These are phyloP conservation scores for Ectemnius cavifrons DNA, from an alignment of 2,888 invertebrate genomes.

Conservation along the genomic window DNA sequence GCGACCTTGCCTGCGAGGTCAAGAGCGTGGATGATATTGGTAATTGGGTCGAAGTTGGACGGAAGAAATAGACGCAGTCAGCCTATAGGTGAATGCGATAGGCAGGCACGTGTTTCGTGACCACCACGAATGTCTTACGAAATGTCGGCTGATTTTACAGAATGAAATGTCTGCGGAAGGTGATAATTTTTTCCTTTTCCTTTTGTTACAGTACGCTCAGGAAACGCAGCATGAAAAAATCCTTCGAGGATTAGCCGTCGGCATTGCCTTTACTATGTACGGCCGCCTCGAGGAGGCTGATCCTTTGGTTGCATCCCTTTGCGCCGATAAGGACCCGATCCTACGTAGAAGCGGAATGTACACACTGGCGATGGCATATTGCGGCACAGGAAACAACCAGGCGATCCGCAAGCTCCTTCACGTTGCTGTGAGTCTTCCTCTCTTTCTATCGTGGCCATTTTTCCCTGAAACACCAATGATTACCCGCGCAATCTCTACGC, in stretches of 20 bases:
- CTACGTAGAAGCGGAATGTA: constrained; percentile 98
- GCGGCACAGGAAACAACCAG: constrained; percentile 98
- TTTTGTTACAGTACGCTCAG: constrained; percentile 86
- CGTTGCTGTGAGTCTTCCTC: constrained; percentile 88
- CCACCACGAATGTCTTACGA: no score
- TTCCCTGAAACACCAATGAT: background rate
- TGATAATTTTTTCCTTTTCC: background rate
- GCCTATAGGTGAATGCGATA: no score
- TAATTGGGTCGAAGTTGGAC: no score
- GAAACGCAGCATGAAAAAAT: constrained; percentile 99
- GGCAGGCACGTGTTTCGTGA: no score
- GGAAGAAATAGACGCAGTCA: no score
- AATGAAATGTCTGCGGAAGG: background rate
- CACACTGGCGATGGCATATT: constrained; percentile 98
- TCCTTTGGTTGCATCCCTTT: constrained; percentile 91
- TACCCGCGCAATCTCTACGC: background rate
- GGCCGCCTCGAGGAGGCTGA: constrained; percentile 98
- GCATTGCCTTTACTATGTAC: constrained; percentile 97
- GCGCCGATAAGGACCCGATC: constrained; percentile 96
- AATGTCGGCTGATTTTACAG: no score
- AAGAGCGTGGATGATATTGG: no score
- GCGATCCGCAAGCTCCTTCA: constrained; percentile 96
- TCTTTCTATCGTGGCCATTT: background rate
- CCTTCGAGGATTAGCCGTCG: constrained; percentile 96
- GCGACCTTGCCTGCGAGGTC: no score